Evolutionary conservation across 2,113 vertebrate genomes (phyloP), one percentile per base, ranked within the genome.

Genomic region (Australoheros scitulus): DNA sequence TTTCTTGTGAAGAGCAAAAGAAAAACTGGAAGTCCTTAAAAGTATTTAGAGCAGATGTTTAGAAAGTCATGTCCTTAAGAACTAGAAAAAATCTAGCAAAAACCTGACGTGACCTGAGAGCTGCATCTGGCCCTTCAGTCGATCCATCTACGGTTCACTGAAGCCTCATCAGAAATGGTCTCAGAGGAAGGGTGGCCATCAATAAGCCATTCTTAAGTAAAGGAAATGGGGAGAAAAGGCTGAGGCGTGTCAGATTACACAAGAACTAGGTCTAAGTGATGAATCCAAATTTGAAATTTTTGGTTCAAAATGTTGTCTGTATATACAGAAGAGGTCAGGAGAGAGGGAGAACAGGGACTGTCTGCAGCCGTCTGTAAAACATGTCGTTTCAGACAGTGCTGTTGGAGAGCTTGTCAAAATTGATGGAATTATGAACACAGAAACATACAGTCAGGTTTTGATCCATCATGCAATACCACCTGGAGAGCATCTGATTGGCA

Each of bases 241-340:
- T 0, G 0, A 68, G 64, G 14, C 47, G 50, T 0, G 65, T 1
- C 43, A 26, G 18, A 68, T 68, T 50, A 0, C 15, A 13, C 18
- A 50, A 50, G 65, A 29, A 0, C 41, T 5, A 68, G 0, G 64
- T 68, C 22, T 1, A 8, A 18, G 38, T 43, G 38, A 68, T 47
- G 22, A 47, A 38, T 38, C 36, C 36, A 38, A 38, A 65, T 65
- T 26, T 17, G 22, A 70, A 29, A 18, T 2, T 1, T 1, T 70
- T 4, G 11, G 26, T 0, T 70, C 5, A 50, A 18, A 29, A 50
- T 18, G 24, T 0, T 9, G 0, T 70, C 41, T 10, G 14, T 68
- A 43, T 24, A n/a, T 65, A 65, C 36, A 43, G 63, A 43, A 1
- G 63, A 68, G 24, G 22, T 47, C 15, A 1, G 64, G 64, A 70